Conservation (phyloP, 2,797 vertebrate species). For the Alcedo atthis region DNA sequence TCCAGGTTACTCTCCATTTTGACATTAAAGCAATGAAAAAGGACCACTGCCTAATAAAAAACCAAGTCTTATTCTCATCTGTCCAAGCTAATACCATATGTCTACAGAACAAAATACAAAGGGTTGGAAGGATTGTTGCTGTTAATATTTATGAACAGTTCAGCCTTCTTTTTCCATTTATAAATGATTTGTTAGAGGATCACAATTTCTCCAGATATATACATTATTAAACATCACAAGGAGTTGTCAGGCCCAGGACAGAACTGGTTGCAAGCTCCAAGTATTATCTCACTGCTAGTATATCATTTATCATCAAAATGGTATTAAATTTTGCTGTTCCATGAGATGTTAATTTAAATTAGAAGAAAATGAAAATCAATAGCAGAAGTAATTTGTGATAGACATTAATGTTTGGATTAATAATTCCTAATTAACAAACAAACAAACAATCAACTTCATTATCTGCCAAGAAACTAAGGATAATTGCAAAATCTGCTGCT, state of each 20-base stretch:
- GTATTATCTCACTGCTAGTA: background rate
- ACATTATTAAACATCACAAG: constrained; percentile 20
- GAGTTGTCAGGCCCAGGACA: background rate
- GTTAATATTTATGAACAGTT: constrained; percentile 25
- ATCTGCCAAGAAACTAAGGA: background rate
- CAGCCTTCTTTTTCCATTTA: constrained; percentile 37
- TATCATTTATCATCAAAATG: constrained; percentile 54
- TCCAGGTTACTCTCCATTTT: background rate
- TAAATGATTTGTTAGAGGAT: constrained; percentile 43
- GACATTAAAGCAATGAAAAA: background rate
- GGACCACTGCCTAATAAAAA: background rate
- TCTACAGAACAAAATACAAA: background rate
- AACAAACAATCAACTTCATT: background rate
- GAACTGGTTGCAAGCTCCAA: background rate
- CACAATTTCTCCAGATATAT: constrained; percentile 8
- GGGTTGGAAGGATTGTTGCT: background rate
- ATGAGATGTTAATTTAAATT: constrained; percentile 46
- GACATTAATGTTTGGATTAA: constrained; percentile 36
- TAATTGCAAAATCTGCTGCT: constrained; percentile 20
- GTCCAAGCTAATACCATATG: background rate
- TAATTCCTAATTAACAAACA: constrained; percentile 20
- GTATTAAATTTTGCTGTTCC: constrained; percentile 52
- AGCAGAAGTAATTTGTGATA: constrained; percentile 6
- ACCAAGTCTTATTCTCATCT: background rate
- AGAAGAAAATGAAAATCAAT: constrained; percentile 52